These are phyloP conservation scores for Gymnodraco acuticeps DNA, from an alignment of 2,797 vertebrate species.

Conservation along the genomic window DNA sequence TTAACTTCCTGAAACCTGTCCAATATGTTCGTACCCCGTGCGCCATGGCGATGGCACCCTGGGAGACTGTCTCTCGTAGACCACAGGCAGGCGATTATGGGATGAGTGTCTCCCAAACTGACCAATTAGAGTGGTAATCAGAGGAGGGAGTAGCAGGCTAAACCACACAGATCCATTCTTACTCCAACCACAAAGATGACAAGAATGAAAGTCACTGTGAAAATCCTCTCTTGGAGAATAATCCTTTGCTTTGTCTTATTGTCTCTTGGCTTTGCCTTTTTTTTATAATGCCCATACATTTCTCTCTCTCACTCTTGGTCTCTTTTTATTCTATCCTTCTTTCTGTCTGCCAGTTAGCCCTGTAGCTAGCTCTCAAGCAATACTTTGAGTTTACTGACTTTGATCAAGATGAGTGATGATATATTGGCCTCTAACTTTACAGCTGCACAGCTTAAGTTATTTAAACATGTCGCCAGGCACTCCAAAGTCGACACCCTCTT, in stretches of 20 bases:
- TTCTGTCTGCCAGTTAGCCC: background rate
- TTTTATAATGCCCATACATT: slow-evolving; percentile 1
- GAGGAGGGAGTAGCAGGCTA: slow-evolving; percentile 47
- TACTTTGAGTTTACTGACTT: too few species aligned
- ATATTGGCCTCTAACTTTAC: slow-evolving; percentile 23
- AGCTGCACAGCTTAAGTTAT: slow-evolving; percentile 9
- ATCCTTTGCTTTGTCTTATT: background rate
- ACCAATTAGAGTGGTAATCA: slow-evolving; percentile 73
- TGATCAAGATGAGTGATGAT: slow-evolving; percentile 19
- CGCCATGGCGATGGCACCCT: slow-evolving; percentile 49
- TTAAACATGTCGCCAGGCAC: slow-evolving; percentile 11
- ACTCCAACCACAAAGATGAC: slow-evolving; percentile 55
- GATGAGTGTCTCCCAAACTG: slow-evolving; percentile 74
- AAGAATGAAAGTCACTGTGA: slow-evolving; percentile 56
- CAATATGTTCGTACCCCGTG: slow-evolving; percentile 22
- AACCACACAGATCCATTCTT: slow-evolving; percentile 56
- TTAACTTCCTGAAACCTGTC: slow-evolving; percentile 39
- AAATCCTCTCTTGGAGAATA: slow-evolving; percentile 28
- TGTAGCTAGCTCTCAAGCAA: too few species aligned
- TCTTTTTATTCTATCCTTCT: background rate
- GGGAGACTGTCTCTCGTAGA: slow-evolving; percentile 56
- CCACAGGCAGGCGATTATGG: slow-evolving; percentile 75
- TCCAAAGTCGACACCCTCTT: slow-evolving; percentile 39
- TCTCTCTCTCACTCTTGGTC: background rate
- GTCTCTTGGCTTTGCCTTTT: background rate